Percentiles rank a stretch among this genome's conserved stretches.
Evolutionary conservation across 2,113 vertebrate genomes (phyloP).

Genomic region (Oreochromis tanganicae): DNA sequence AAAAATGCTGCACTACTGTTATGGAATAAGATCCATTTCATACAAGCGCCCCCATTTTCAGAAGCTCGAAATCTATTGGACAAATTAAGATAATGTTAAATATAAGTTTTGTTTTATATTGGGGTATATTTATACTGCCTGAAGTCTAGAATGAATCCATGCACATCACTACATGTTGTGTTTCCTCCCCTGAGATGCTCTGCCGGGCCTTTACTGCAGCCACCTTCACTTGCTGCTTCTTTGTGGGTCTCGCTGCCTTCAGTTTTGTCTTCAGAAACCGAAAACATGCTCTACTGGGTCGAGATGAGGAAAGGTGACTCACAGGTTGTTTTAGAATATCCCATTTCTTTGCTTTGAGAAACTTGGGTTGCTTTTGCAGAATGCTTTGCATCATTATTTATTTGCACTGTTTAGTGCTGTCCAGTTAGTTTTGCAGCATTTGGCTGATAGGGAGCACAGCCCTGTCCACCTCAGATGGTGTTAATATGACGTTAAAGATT

Average conservation of each 20-base stretch:
- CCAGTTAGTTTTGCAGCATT: neutral
- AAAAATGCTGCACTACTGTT: neutral
- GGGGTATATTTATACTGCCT: neutral
- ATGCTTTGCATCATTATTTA: neutral
- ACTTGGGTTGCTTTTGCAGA: neutral
- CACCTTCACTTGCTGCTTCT: neutral
- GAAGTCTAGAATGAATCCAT: neutral
- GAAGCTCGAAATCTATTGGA: neutral
- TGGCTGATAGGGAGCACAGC: neutral
- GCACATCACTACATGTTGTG: neutral
- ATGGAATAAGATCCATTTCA: neutral
- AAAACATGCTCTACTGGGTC: neutral
- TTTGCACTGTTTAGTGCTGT: neutral
- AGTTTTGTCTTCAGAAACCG: neutral
- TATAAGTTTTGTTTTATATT: neutral
- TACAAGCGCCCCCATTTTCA: neutral
- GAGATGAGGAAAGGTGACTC: neutral
- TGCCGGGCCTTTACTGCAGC: neutral
- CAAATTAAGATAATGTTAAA: neutral
- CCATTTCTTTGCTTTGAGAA: neutral
- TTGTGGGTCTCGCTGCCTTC: neutral
- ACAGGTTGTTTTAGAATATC: neutral
- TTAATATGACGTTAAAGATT: neutral
- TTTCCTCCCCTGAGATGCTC: neutral
- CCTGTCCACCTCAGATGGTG: neutral